A percentile compares a stretch with the other conserved stretches of the same genome.
These are phyloP conservation scores for Chesias legatella DNA, from an alignment of 2,888 invertebrate species.

Conservation along the genomic window DNA sequence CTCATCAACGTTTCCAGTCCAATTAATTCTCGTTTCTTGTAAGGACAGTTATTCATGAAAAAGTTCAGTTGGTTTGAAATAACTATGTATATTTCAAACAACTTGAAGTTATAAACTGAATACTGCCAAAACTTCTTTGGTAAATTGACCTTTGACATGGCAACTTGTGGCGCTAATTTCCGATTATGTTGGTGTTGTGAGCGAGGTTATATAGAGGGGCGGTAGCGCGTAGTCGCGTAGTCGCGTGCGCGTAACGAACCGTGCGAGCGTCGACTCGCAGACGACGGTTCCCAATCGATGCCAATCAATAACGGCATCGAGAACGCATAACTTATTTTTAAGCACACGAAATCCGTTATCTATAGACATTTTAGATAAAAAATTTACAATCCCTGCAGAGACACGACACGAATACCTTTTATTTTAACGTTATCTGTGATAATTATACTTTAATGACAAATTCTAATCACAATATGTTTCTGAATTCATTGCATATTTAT, in stretches of 20 bases:
- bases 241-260: conserved; percentile 3
- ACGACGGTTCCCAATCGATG: conserved; percentile 17
- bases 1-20: conserved; percentile 1
- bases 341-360: conserved; percentile 29
- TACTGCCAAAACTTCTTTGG: too few relatives aligned
- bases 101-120: too few relatives aligned
- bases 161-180: conserved; percentile 9
- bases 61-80: too few relatives aligned
- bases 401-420: conserved; percentile 54
- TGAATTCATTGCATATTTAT: conserved; percentile 31
- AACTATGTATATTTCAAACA: too few relatives aligned
- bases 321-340: conserved; percentile 33
- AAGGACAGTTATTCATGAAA: too few relatives aligned
- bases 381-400: conserved; percentile 47
- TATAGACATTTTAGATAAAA: conserved; percentile 29
- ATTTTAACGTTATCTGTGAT: conserved; percentile 76
- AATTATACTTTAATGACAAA: conserved; percentile 67
- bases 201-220: conserved; percentile 7
- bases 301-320: conserved; percentile 26
- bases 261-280: background rate
- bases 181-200: conserved; percentile 6
- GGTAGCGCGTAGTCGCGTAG: conserved; percentile 9
- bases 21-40: too few relatives aligned
- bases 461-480: conserved; percentile 40
- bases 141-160: background rate